Evolutionary conservation across 2,888 invertebrate genomes (phyloP), one percentile per base, ranked within the genome.

Genomic region (Julus scandinavius): DNA sequence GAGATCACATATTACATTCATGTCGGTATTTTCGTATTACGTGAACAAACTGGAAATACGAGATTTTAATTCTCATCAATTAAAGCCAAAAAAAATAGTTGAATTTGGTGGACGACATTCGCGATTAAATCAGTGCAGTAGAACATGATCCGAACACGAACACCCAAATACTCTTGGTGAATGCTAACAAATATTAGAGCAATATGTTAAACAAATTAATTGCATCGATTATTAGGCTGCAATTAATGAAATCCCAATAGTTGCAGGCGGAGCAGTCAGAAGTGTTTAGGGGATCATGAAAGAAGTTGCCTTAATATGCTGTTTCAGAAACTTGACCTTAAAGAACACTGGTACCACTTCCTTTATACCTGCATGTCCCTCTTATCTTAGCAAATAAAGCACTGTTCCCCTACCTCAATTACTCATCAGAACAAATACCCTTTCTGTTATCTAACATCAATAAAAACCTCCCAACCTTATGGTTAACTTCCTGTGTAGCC

Each of bases 21-120:
- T 63, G 49, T 49, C 13, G 49, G 6, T 49, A 13, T 49, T 13
- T 49, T 6, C 49, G 9, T 17, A 15, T 63, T 63, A 17, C 63
- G 63, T 63, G 63, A 63, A n/a, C n/a, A 63, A 63, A 63, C 63
- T n/a, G 63, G 63, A 63, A 63, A 63, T 17, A 20, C 63, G n/a
- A 63, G n/a, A 17, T 63, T 63, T n/a, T 17, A 17, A 17, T n/a
- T 63, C 63, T 7, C 63, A 17, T 63, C 63, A 6, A 63, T 63
- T n/a, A 63, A 17, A 63, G 63, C 6, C 3, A 7, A 63, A 63
- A 54, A 63, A 63, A 63, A 63, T 17, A 63, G n/a, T n/a, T 3
- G 17, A 63, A 63, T 17, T 17, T 63, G 63, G 17, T 63, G 63
- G 63, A 63, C 63, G 63, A 63, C 63, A n/a, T 63, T 63, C 29